A percentile compares a stretch with the other conserved stretches of the same genome.
phyloP scores from a whole-genome alignment of 2,113 vertebrate species.

The Ochotona princeps region DNA sequence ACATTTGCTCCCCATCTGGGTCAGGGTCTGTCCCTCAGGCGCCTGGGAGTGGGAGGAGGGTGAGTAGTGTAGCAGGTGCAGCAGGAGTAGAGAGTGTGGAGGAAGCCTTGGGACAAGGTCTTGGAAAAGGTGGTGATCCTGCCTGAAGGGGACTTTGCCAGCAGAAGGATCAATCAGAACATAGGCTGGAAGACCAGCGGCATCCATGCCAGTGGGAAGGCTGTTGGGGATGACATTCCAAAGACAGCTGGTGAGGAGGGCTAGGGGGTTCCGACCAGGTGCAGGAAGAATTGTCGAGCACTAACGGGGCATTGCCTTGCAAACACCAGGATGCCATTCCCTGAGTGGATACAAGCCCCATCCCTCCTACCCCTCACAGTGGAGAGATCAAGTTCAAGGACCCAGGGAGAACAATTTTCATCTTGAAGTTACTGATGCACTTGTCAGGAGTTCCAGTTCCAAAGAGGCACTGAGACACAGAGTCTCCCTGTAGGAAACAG shows the following conservation, averaged over 20 bases:
- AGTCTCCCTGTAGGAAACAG: not conserved
- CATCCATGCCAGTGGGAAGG: accelerated
- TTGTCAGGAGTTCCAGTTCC: not conserved
- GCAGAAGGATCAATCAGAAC: accelerated
- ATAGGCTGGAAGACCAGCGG: not conserved
- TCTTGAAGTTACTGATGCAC: not conserved
- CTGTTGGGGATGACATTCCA: not conserved
- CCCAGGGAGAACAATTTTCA: not conserved
- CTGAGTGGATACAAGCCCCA: not conserved
- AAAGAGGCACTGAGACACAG: not conserved
- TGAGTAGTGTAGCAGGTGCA: accelerated
- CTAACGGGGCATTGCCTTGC: no score
- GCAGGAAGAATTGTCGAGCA: no score
- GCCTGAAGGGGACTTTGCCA: not conserved
- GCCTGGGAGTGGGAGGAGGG: no score
- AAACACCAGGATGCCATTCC: no score
- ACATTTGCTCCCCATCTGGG: not conserved
- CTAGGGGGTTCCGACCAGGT: accelerated
- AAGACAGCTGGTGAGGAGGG: not conserved
- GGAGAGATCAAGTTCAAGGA: not conserved
- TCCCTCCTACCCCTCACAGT: not conserved
- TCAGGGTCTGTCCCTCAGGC: not conserved
- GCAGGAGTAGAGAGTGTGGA: accelerated
- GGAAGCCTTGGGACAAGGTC: not conserved
- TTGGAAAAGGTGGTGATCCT: not conserved